Conservation (phyloP, 2,888 invertebrate species). For the Ferrisia virgata region DNA sequence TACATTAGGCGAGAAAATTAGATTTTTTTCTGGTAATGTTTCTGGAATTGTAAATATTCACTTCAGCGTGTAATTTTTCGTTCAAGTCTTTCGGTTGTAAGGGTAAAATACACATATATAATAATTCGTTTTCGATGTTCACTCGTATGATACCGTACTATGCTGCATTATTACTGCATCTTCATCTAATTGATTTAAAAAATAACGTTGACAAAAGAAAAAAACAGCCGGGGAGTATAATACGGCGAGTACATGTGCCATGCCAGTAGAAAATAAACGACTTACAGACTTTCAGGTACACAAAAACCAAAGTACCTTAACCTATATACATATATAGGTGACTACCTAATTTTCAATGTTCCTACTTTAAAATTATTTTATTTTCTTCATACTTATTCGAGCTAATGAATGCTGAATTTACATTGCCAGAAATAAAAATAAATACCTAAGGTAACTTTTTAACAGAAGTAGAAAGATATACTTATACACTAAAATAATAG, state of each 20-base stretch:
- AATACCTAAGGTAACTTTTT: no score
- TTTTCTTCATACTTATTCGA: no score
- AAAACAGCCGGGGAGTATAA: not conserved
- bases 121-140: not conserved
- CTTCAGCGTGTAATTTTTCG: not conserved
- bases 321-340: no score
- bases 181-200: not conserved
- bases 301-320: no score
- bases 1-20: constrained; percentile 16
- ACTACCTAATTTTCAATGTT: no score
- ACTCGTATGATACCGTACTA: no score
- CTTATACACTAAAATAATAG: not conserved
- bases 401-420: no score
- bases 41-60: not conserved
- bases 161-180: not conserved
- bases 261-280: no score
- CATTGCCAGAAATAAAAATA: no score
- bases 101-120: not conserved
- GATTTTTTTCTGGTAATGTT: not conserved
- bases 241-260: no score
- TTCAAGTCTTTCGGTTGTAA: not conserved
- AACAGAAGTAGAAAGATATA: not conserved
- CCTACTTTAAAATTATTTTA: no score
- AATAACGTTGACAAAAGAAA: not conserved
- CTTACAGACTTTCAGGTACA: no score